These are phyloP conservation scores for Amphiprion percula DNA, from an alignment of 2,113 vertebrate genomes.

Conservation along the genomic window DNA sequence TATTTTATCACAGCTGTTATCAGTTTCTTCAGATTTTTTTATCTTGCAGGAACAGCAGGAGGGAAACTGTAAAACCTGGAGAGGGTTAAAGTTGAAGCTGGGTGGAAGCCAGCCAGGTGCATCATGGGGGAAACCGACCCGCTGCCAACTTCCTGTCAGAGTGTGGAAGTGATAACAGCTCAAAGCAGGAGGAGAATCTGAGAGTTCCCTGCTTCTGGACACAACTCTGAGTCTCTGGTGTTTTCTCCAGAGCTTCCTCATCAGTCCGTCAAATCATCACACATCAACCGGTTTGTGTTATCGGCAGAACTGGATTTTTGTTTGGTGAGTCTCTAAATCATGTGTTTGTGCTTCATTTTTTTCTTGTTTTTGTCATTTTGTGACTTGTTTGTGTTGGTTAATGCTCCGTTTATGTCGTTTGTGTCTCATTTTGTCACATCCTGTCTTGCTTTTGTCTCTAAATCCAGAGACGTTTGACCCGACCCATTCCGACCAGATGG, in stretches of 20 bases:
- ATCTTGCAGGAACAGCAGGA: conserved; percentile 29
- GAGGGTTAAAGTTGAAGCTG: conserved; percentile 37
- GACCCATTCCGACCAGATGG: background rate
- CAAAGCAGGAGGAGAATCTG: background rate
- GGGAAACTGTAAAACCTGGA: conserved; percentile 9
- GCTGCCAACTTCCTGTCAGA: conserved; percentile 59
- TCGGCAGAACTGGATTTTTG: conserved; percentile 46
- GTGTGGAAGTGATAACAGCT: conserved; percentile 24
- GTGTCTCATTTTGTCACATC: too few species aligned
- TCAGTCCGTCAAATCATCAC: conserved; percentile 42
- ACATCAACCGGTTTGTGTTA: conserved; percentile 34
- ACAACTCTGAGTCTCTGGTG: conserved; percentile 10
- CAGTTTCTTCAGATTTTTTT: background rate
- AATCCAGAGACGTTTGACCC: background rate
- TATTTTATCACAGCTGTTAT: conserved; percentile 4
- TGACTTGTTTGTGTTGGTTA: too few species aligned
- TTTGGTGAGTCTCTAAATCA: conserved; percentile 18
- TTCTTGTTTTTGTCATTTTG: too few species aligned
- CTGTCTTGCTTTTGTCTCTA: too few species aligned
- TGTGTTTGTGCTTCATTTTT: too few species aligned
- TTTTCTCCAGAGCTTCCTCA: conserved; percentile 33
- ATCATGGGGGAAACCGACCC: conserved; percentile 15
- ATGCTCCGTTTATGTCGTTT: too few species aligned
- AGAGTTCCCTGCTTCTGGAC: background rate
- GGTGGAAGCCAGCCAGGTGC: conserved; percentile 47